These are phyloP conservation scores for Syngnathoides biaculeatus DNA, from an alignment of 2,113 vertebrate species.

Conservation along the genomic window DNA sequence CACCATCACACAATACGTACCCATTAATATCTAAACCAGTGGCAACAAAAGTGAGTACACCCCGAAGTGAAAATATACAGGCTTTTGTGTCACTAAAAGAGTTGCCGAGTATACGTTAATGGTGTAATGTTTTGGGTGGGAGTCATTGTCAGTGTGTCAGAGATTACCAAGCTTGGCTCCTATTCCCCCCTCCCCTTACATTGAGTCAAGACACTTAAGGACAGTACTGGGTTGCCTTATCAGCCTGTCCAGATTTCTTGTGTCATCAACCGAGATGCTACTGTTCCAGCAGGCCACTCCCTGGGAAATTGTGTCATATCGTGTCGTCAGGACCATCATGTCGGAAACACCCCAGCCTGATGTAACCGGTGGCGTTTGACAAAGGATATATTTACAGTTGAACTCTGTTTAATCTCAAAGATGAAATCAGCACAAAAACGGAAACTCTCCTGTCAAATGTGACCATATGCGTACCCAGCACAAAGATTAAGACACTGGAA, in stretches of 20 bases:
- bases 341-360: not conserved
- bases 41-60: too few species aligned
- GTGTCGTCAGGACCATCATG: not conserved
- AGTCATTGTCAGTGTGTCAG: not conserved
- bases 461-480: too few species aligned
- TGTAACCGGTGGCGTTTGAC: not conserved
- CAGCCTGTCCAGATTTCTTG: not conserved
- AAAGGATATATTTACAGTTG: not conserved
- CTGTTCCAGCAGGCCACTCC: not conserved
- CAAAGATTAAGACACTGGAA: too few species aligned
- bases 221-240: not conserved
- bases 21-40: too few species aligned
- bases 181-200: not conserved
- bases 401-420: not conserved
- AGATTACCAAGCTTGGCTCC: not conserved
- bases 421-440: too few species aligned
- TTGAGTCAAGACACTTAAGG: not conserved
- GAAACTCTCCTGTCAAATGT: too few species aligned
- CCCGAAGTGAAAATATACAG: too few species aligned
- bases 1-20: too few species aligned
- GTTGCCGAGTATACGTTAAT: too few species aligned
- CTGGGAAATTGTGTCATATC: not conserved
- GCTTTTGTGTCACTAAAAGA: not conserved
- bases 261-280: not conserved
- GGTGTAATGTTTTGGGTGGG: not conserved